phyloP scores from a whole-genome alignment of 2,888 invertebrate species.

The Parnassius apollo region DNA sequence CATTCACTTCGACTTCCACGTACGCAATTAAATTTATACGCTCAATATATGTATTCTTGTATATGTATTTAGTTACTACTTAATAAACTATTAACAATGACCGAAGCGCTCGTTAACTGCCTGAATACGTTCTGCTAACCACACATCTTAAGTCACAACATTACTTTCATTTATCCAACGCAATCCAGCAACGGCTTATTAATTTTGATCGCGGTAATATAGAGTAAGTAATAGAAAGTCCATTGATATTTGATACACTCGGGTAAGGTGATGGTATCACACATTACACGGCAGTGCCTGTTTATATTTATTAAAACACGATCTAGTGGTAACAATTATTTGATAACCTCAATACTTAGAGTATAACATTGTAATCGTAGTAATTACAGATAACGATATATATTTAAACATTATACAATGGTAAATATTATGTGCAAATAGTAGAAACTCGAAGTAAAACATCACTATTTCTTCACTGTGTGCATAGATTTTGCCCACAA shows the following conservation, averaged over 20 bases:
- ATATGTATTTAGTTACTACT: neutral
- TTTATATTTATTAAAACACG: neutral
- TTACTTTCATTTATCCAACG: slow-evolving; percentile 5
- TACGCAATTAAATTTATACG: neutral
- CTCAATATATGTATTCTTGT: neutral
- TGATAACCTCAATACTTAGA: too few relatives aligned
- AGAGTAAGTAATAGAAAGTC: slow-evolving; percentile 1
- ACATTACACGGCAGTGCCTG: neutral
- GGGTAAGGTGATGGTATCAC: neutral
- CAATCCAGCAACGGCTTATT: slow-evolving; percentile 4
- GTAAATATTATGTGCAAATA: too few relatives aligned
- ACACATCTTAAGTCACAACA: slow-evolving; percentile 14
- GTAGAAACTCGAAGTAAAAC: too few relatives aligned
- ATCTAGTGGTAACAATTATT: neutral
- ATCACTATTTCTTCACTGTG: too few relatives aligned
- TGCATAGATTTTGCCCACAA: too few relatives aligned
- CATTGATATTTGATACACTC: neutral
- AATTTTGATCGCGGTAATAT: neutral
- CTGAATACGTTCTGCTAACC: slow-evolving; percentile 18
- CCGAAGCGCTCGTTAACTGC: slow-evolving; percentile 29
- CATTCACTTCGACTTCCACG: neutral
- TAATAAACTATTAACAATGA: slow-evolving; percentile 9
- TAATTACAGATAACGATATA: neutral
- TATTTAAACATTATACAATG: neutral
- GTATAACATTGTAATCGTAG: neutral